Conservation (phyloP, 1,140 invertebrate species). For the Apocrypta bakeri region DNA sequence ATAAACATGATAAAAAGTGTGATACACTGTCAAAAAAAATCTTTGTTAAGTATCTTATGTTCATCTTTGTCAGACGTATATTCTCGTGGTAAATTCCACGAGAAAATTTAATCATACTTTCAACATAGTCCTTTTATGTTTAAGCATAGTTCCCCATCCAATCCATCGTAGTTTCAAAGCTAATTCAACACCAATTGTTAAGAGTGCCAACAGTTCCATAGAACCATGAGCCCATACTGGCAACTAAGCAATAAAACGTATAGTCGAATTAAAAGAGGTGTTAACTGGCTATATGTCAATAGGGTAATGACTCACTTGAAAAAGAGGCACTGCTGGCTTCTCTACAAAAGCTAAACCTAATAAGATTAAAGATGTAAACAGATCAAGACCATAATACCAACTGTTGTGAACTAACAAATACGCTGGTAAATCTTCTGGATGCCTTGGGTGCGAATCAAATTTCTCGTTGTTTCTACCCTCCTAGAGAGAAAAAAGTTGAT, state of each 20-base stretch:
- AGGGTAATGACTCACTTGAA: constrained; percentile 78
- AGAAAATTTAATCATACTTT: constrained; percentile 78
- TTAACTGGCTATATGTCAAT: too few relatives aligned
- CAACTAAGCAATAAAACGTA: constrained; percentile 71
- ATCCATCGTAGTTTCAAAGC: constrained; percentile 90
- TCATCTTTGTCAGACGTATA: too few relatives aligned
- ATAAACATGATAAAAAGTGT: constrained; percentile 89
- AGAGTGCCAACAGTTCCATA: constrained; percentile 86
- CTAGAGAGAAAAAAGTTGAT: too few relatives aligned
- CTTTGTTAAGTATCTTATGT: neutral
- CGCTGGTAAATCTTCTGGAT: constrained; percentile 87
- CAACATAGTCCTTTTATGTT: constrained; percentile 88
- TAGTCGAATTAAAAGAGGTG: neutral
- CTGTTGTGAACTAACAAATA: constrained; percentile 92
- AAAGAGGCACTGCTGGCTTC: constrained; percentile 84
- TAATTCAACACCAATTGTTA: constrained; percentile 86
- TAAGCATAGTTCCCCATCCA: constrained; percentile 87
- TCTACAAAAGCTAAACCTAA: constrained; percentile 88
- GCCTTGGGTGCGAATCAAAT: constrained; percentile 90
- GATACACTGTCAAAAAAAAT: constrained; percentile 78
- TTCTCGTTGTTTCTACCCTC: constrained; percentile 96
- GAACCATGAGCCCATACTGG: constrained; percentile 88
- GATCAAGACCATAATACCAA: constrained; percentile 90
- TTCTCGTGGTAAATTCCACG: too few relatives aligned
- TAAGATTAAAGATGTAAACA: constrained; percentile 85